Conservation (phyloP, 92 coral and sea anemone genomes). For the Muricea muricata region DNA sequence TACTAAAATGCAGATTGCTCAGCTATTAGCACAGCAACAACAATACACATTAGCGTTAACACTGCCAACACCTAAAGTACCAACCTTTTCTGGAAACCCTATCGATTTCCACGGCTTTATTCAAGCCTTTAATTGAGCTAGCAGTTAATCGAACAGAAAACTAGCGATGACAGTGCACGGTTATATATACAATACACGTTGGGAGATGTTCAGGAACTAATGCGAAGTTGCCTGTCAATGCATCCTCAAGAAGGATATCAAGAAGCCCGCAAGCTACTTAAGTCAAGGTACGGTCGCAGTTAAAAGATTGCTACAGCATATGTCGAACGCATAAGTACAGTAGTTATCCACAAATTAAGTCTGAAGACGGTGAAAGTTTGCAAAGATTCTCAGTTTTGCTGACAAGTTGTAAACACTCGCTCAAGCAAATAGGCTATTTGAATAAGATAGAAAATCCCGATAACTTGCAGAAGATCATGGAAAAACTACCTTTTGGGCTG, state of each 20-base stretch:
- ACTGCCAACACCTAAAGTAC: conserved; percentile 41
- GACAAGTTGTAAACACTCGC: background rate
- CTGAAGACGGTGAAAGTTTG: background rate
- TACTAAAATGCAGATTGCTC: conserved; percentile 25
- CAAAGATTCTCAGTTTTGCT: background rate
- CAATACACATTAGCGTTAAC: conserved; percentile 29
- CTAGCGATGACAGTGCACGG: conserved; percentile 44
- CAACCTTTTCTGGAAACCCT: conserved; percentile 51
- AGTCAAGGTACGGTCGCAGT: background rate
- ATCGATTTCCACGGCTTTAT: conserved; percentile 32
- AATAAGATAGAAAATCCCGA: conserved; percentile 5
- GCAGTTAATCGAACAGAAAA: conserved; percentile 56
- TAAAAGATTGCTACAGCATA: background rate
- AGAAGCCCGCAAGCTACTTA: background rate
- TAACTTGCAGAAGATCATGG: background rate
- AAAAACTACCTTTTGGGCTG: background rate
- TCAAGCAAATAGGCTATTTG: background rate
- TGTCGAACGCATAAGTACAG: background rate
- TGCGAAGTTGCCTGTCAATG: background rate
- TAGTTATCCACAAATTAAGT: background rate
- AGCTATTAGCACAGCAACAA: conserved; percentile 57
- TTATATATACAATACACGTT: conserved; percentile 26
- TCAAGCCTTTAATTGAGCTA: conserved; percentile 71
- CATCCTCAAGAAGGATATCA: background rate
- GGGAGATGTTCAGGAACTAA: background rate